These are phyloP conservation scores for Panthera leo DNA, from an alignment of 2,113 vertebrate genomes.

Conservation along the genomic window DNA sequence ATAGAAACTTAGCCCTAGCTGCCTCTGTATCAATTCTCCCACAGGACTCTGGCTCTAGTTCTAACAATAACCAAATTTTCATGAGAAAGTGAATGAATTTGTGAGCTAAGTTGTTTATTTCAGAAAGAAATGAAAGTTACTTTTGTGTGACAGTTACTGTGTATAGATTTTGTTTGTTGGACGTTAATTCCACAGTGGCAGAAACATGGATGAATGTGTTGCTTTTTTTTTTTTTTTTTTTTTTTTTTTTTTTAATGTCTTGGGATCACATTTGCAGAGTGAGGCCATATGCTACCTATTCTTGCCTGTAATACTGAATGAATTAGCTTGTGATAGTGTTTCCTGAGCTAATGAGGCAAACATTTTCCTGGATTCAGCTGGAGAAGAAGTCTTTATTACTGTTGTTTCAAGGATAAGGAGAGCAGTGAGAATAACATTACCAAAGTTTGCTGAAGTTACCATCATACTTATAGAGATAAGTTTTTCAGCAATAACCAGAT, in stretches of 20 bases:
- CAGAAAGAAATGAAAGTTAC: conserved; percentile 32
- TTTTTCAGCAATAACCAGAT: not conserved
- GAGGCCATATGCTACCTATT: conserved; percentile 63
- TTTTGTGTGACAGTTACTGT: not conserved
- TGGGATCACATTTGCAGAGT: conserved; percentile 37
- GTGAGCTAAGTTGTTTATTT: not conserved
- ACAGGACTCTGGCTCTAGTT: not conserved
- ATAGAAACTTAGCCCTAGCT: not conserved
- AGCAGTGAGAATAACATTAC: conserved; percentile 51
- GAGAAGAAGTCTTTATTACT: conserved; percentile 58
- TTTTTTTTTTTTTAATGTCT: conserved; percentile 47
- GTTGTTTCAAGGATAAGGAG: not conserved
- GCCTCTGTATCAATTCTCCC: not conserved
- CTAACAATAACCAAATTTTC: not conserved
- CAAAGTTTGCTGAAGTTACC: conserved; percentile 21
- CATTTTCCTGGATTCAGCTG: conserved; percentile 5
- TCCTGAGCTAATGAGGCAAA: conserved; percentile 75
- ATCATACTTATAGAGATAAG: not conserved
- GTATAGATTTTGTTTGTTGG: conserved; percentile 35
- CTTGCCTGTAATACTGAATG: conserved; percentile 61
- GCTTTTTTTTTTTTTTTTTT: not conserved
- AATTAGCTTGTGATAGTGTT: conserved; percentile 70
- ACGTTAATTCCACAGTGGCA: conserved; percentile 42
- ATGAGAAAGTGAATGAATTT: not conserved
- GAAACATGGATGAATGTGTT: conserved; percentile 51